phyloP scores from a whole-genome alignment of 2,888 invertebrate species.

The Cistogaster globosa region DNA sequence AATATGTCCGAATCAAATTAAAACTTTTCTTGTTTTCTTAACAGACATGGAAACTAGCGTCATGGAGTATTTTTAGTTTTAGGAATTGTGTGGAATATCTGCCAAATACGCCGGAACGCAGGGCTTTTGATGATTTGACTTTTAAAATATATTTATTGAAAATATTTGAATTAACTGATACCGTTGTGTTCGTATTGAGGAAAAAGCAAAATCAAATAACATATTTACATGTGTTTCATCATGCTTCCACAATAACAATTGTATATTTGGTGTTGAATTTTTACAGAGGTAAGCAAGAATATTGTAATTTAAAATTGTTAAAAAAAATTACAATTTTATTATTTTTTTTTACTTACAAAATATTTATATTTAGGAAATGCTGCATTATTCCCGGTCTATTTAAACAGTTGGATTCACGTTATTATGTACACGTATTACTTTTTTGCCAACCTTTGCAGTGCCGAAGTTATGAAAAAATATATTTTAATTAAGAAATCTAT shows the following conservation, averaged over 20 bases:
- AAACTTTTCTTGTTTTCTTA: neutral
- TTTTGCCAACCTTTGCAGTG: constrained; percentile 85
- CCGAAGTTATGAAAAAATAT: constrained; percentile 84
- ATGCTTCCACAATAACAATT: constrained; percentile 85
- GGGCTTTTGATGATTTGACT: constrained; percentile 80
- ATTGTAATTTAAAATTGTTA: neutral
- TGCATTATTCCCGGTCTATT: constrained; percentile 86
- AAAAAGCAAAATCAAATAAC: constrained; percentile 89
- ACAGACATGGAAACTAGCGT: constrained; percentile 75
- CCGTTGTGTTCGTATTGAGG: constrained; percentile 88
- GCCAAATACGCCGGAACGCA: constrained; percentile 65
- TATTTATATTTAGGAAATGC: constrained; percentile 85
- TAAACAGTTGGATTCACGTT: constrained; percentile 88
- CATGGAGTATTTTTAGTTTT: constrained; percentile 72
- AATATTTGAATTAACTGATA: constrained; percentile 87
- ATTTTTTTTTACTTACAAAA: neutral
- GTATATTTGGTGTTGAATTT: constrained; percentile 86
- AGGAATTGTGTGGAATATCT: constrained; percentile 74
- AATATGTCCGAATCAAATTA: too few species aligned
- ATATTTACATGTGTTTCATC: constrained; percentile 89
- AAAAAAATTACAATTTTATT: neutral
- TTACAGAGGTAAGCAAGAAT: constrained; percentile 85
- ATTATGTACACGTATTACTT: constrained; percentile 92
- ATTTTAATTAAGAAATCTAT: constrained; percentile 86
- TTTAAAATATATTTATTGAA: constrained; percentile 88